Evolutionary conservation across 2,888 invertebrate genomes (phyloP).

Genomic region (Torymus texanus): DNA sequence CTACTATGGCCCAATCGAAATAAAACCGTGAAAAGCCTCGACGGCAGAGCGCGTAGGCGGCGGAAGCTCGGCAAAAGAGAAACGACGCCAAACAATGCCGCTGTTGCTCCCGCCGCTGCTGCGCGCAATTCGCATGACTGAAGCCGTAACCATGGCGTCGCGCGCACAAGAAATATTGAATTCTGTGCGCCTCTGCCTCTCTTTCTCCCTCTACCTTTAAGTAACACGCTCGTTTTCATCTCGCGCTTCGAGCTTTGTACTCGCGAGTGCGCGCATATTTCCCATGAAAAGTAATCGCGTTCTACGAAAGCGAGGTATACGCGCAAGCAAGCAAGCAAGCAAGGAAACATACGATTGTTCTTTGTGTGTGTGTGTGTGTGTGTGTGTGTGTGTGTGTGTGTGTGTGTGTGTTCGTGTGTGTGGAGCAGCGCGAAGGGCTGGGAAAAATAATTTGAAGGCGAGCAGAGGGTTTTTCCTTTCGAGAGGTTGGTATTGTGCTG

Average conservation of each 20-base stretch:
- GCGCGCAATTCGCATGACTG: conserved; percentile 62
- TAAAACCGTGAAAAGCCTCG: neutral
- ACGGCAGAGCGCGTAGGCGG: neutral
- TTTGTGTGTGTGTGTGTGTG: too few relatives aligned
- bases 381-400: too few relatives aligned
- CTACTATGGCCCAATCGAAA: neutral
- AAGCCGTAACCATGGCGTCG: conserved; percentile 61
- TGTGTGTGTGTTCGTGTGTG: too few relatives aligned
- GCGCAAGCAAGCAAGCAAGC: too few relatives aligned
- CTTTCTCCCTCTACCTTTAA: neutral
- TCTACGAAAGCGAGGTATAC: neutral
- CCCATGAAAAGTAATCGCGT: conserved; percentile 29
- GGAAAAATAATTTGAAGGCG: too few relatives aligned
- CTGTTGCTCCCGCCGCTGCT: neutral
- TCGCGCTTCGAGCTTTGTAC: neutral
- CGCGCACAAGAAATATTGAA: conserved; percentile 51
- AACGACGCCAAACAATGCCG: conserved; percentile 43
- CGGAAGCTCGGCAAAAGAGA: conserved; percentile 2
- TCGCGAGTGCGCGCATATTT: conserved; percentile 1
- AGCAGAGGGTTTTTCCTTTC: too few relatives aligned
- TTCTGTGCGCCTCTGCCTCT: conserved; percentile 4
- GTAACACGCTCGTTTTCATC: neutral
- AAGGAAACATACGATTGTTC: too few relatives aligned
- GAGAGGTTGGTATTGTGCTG: too few relatives aligned
- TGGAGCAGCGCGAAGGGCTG: too few relatives aligned